Evolutionary conservation across 2,888 invertebrate genomes (phyloP).

Genomic region (Plebejus argus): DNA sequence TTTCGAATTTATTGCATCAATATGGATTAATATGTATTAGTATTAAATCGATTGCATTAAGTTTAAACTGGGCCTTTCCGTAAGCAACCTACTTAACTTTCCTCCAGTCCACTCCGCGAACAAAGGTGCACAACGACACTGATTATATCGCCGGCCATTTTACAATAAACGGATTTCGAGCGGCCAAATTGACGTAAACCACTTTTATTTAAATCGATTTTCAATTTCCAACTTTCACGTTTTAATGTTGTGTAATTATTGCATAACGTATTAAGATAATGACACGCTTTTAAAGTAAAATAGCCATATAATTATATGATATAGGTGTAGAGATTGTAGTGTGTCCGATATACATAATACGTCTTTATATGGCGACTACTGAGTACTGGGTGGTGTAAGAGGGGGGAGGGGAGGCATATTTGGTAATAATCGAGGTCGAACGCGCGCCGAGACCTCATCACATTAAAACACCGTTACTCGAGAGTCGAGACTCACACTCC

Average conservation of each 20-base stretch:
- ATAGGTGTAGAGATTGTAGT: neutral
- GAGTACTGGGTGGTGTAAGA: neutral
- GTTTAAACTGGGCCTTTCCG: neutral
- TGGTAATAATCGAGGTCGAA: slow-evolving; percentile 16
- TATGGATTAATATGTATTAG: neutral
- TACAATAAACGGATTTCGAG: slow-evolving; percentile 19
- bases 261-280: neutral
- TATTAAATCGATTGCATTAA: neutral
- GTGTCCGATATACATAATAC: neutral
- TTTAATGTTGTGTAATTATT: neutral
- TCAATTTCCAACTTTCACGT: slow-evolving; percentile 22
- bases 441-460: slow-evolving; percentile 12
- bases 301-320: neutral
- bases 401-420: neutral
- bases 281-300: slow-evolving; percentile 2
- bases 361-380: neutral
- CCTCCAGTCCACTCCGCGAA: neutral
- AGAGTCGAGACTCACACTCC: neutral
- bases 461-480: slow-evolving; percentile 23
- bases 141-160: slow-evolving; percentile 5
- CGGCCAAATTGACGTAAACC: slow-evolving; percentile 7
- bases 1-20: neutral
- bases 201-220: slow-evolving; percentile 13
- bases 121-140: slow-evolving; percentile 1
- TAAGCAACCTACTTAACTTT: neutral